Base-by-base conservation (phyloP, 1,140 invertebrate species). In the Oreohelix idahoensis region DNA sequence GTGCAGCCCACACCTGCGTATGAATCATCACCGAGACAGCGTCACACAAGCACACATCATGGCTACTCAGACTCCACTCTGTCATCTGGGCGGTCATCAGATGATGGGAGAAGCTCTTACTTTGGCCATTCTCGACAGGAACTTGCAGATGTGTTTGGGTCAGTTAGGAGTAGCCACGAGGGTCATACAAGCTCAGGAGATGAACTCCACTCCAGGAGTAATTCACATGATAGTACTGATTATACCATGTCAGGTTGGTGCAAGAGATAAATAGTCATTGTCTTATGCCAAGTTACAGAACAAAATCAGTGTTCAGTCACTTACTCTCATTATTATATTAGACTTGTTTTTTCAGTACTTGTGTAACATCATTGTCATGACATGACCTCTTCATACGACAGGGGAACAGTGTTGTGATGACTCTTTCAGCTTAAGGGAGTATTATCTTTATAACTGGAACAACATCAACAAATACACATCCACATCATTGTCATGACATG, bases 191-290 rank as follows among this genome's bases (percentile, higher is more conserved):
- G 89, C 35, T 88, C 87, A 17, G 86, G 88, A 0, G 89, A 91
- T 32, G 88, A 89, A 53, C 81, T 81, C 42, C 89, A 91, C 70
- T 89, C 88, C 17, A 81, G 89, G 0, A 88, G 78, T 53, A 86
- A 86, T n/a, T 91, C 90, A 1, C 86, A 87, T 51, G 90, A 91
- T 80, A 91, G 88, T 76, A 83, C 86, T 26, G 90, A 91, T 58
- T 87, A 89, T 74, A 79, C 85, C 32, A 58, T 87, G 26, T 85
- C 87, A 79, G 88, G 90, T 89, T 79, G 85, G 89, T 87, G 36
- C 15, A 8, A 45, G 15, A 45, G 5, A 45, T 45, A 8, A 45
- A 45, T 45, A n/a, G n/a, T n/a, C n/a, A n/a, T n/a, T n/a, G n/a
- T n/a, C n/a, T n/a, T n/a, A n/a, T n/a, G n/a, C n/a, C n/a, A n/a